These are phyloP conservation scores for Helogale parvula DNA, from an alignment of 2,113 vertebrate genomes.

Conservation along the genomic window DNA sequence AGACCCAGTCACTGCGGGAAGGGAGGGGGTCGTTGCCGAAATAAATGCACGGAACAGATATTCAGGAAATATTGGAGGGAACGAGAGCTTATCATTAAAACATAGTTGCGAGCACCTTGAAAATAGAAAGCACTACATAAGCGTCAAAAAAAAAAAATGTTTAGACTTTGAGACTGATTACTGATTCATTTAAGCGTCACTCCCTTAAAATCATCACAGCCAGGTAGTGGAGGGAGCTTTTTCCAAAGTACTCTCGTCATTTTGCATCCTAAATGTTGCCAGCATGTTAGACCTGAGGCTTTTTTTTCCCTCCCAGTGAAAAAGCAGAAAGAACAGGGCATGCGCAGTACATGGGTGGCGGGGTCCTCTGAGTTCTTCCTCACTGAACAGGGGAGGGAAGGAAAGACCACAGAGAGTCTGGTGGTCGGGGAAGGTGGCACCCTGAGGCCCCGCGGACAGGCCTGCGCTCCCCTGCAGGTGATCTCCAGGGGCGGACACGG, in stretches of 20 bases:
- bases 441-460: fast-evolving
- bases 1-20: background rate
- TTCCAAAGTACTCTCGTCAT: background rate
- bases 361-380: background rate
- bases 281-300: background rate
- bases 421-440: fast-evolving
- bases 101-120: background rate
- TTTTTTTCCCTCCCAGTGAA: background rate
- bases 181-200: background rate
- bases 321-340: background rate
- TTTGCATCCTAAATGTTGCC: background rate
- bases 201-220: conserved; percentile 36
- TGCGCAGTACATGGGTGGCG: too few relatives aligned
- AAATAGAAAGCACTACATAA: background rate
- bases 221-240: background rate
- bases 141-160: background rate
- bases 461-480: fast-evolving
- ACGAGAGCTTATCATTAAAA: background rate
- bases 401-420: background rate
- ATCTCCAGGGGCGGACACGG: too few relatives aligned
- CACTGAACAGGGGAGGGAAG: background rate
- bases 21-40: background rate
- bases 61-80: background rate
- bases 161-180: background rate
- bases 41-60: background rate